Percentiles rank a stretch among this genome's conserved stretches.
phyloP scores from a whole-genome alignment of 2,797 vertebrate genomes.

The Capromys pilorides region DNA sequence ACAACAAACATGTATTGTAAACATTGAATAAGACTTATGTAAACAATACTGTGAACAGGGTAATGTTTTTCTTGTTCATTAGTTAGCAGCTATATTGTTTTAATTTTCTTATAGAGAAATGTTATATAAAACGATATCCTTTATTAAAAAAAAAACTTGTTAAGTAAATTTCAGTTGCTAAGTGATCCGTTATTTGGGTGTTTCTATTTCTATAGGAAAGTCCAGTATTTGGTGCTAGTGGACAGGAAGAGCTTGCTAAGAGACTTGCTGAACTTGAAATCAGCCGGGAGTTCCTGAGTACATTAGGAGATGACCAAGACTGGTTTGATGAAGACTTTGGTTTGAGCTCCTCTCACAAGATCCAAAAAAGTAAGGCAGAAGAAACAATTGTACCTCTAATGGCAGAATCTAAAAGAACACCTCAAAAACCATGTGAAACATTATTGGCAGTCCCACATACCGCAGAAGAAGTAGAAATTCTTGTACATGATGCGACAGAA shows the following conservation, averaged over 20 bases:
- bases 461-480: slow-evolving; percentile 90
- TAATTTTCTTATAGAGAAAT: slow-evolving; percentile 53
- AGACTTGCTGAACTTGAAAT: slow-evolving; percentile 95
- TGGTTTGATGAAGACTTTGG: slow-evolving; percentile 99
- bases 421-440: slow-evolving; percentile 90
- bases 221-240: slow-evolving; percentile 93
- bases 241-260: slow-evolving; percentile 95
- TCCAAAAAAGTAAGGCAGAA: slow-evolving; percentile 90
- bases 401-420: slow-evolving; percentile 85
- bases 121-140: slow-evolving; percentile 44
- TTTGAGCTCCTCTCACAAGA: slow-evolving; percentile 92
- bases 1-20: slow-evolving; percentile 53
- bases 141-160: not conserved
- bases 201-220: slow-evolving; percentile 89
- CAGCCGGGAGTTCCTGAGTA: slow-evolving; percentile 92
- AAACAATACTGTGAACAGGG: slow-evolving; percentile 20
- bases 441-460: slow-evolving; percentile 94
- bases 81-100: slow-evolving; percentile 37
- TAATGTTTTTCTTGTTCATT: slow-evolving; percentile 45
- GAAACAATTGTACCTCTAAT: slow-evolving; percentile 85
- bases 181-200: slow-evolving; percentile 20
- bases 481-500: slow-evolving; percentile 91
- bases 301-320: slow-evolving; percentile 95
- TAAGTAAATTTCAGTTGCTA: slow-evolving; percentile 46
- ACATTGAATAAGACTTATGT: slow-evolving; percentile 31